Conservation (phyloP, 2,113 vertebrate genomes). For the Peromyscus polionotus region DNA sequence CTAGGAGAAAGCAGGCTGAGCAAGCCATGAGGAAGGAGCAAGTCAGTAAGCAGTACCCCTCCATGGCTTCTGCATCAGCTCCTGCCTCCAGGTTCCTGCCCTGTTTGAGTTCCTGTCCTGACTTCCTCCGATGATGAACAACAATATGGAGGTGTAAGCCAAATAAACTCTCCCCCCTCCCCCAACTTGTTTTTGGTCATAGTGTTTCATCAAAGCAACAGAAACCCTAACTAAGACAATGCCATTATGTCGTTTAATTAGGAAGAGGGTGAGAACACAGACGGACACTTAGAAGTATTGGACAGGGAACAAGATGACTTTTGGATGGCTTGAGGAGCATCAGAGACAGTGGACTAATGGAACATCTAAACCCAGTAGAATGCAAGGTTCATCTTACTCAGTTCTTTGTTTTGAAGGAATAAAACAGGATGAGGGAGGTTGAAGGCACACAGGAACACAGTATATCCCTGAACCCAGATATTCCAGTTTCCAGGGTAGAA, state of each 20-base stretch:
- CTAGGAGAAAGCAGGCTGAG: neutral
- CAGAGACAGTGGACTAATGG: neutral
- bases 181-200: neutral
- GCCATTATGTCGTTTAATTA: constrained; percentile 52
- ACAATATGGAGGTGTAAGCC: neutral
- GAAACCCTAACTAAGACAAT: neutral
- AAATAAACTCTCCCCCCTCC: neutral
- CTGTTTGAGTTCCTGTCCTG: neutral
- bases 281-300: neutral
- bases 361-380: neutral
- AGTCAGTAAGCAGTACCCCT: neutral
- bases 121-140: neutral
- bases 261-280: neutral
- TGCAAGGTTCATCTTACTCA: neutral
- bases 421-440: neutral
- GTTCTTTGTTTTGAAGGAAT: constrained; percentile 7
- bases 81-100: no score
- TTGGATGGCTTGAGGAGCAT: neutral
- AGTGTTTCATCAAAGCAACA: neutral
- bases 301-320: no score
- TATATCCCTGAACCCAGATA: neutral
- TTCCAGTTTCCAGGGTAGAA: neutral
- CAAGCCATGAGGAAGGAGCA: neutral
- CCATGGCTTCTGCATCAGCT: neutral
- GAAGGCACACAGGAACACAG: neutral